phyloP scores from a whole-genome alignment of 2,113 vertebrate species.

The Hypomesus transpacificus region DNA sequence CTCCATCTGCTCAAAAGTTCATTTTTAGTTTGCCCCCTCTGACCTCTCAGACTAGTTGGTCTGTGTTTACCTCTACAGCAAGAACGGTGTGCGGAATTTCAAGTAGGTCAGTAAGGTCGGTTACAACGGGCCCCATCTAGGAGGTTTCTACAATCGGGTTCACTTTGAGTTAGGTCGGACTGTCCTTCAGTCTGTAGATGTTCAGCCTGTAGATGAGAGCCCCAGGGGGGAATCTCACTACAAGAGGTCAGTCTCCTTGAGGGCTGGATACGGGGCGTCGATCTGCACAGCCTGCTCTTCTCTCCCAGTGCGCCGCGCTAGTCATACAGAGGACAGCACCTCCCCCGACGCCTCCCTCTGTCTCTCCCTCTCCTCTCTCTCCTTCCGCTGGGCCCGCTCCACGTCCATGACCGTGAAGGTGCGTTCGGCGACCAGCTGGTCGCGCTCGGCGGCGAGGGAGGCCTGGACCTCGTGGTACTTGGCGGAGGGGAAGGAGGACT shows the following conservation, averaged over 20 bases:
- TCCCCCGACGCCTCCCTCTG: constrained; percentile 76
- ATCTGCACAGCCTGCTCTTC: constrained; percentile 48
- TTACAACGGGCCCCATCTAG: too few relatives aligned
- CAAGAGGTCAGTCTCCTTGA: constrained; percentile 51
- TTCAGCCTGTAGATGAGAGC: not conserved
- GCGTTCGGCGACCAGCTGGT: constrained; percentile 69
- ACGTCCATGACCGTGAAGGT: constrained; percentile 77
- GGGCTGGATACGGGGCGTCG: constrained; percentile 9
- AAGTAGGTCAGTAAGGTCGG: too few relatives aligned
- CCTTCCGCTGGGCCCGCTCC: constrained; percentile 78
- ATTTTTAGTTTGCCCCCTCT: too few relatives aligned
- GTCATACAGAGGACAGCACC: constrained; percentile 89
- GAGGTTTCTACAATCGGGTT: not conserved
- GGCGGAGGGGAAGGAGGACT: constrained; percentile 69
- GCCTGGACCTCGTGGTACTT: constrained; percentile 80
- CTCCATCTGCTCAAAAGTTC: too few relatives aligned
- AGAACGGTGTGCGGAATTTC: too few relatives aligned
- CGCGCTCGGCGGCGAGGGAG: constrained; percentile 60
- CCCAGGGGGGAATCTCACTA: constrained; percentile 2
- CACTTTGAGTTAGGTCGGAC: not conserved
- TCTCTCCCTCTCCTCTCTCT: constrained; percentile 79
- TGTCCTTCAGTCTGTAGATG: not conserved
- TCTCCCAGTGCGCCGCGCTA: constrained; percentile 73
- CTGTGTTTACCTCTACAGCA: too few relatives aligned
- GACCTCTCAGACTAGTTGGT: too few relatives aligned